Base-by-base conservation (phyloP, 1,140 invertebrate genomes). In the Macrosteles quadrilineatus region DNA sequence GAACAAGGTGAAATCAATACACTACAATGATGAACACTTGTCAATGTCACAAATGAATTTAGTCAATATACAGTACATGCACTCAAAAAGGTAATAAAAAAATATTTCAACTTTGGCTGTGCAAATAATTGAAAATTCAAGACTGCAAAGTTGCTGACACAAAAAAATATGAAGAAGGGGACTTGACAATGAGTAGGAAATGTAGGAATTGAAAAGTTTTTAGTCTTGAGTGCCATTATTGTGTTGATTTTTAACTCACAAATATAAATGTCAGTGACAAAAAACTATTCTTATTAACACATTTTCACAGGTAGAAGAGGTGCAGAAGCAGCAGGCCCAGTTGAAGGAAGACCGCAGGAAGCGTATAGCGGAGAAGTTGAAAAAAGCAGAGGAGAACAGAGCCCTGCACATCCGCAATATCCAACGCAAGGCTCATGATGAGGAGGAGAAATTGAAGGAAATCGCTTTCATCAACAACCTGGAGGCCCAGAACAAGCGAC, bases 381-480 rank as follows among this genome's bases (percentile, higher is more conserved):
- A 94, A 76, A 87, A 91, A 73, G 97, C 97, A 0, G 94, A 95
- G 66, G 94, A 97, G 77, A 98, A 98, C 77, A 84, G 97, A 23
- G 91, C 92, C 65, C 85, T 91, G 74, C 85, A 90, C 78, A 79
- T 93, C 29, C 82, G 91, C 76, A 90, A 91, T 71, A 95, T 97
- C 73, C 90, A 97, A 1, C 87, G 90, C 68, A 98, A 98, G 81
- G 97, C 97, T 1, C 96, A 98, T 75, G 97, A 98, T 76, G 97
- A 99, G 81, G 96, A 98, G 74, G 94, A 96, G 50, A 98, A 99
- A 81, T 84, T 96, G 0, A 94, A 95, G 75, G 97, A 98, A 84
- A 98, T 99, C 71, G 96, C 95, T 30, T 99, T 99, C 80, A 99
- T 98, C 66, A 98, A 98, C 81, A 93, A 94, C 76, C 81, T 98